Evolutionary conservation across 2,888 invertebrate species (phyloP).

Genomic region (Lamproptera curius): DNA sequence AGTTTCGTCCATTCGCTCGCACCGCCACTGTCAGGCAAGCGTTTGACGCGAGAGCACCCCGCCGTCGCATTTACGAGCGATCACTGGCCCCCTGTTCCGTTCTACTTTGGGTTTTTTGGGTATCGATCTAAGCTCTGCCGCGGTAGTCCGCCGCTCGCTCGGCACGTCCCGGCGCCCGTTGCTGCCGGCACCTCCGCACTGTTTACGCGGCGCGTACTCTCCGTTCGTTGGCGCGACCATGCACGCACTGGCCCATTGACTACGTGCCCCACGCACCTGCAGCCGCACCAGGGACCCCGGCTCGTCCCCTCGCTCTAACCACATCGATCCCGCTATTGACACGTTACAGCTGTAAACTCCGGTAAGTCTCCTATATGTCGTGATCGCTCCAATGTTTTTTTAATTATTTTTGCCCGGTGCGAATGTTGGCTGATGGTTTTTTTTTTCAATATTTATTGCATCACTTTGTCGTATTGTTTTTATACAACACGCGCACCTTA

Average conservation of each 20-base stretch:
- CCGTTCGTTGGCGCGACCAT: conserved; percentile 64
- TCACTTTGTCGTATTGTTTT: not conserved
- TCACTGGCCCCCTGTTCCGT: too few relatives aligned
- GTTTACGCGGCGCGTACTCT: conserved; percentile 63
- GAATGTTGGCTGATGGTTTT: conserved; percentile 27
- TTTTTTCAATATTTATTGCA: not conserved
- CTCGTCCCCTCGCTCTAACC: conserved; percentile 34
- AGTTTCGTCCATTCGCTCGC: conserved; percentile 44
- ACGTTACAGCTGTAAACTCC: conserved; percentile 31
- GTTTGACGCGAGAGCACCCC: conserved; percentile 38
- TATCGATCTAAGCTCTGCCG: conserved; percentile 70
- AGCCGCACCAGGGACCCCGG: conserved; percentile 40
- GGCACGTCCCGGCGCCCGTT: conserved; percentile 71
- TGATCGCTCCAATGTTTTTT: conserved; percentile 18
- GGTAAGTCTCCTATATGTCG: conserved; percentile 35
- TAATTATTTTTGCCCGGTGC: conserved; percentile 28
- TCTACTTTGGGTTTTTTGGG: too few relatives aligned
- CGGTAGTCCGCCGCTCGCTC: conserved; percentile 66
- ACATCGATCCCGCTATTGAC: conserved; percentile 37
- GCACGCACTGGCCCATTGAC: conserved; percentile 62
- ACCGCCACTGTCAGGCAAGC: conserved; percentile 41
- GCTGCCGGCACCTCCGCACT: conserved; percentile 67
- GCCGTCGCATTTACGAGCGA: too few relatives aligned
- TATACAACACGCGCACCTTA: conserved; percentile 18
- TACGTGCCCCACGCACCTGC: conserved; percentile 51